phyloP scores from a whole-genome alignment of 1,140 invertebrate genomes.

The Bradysia coprophila region DNA sequence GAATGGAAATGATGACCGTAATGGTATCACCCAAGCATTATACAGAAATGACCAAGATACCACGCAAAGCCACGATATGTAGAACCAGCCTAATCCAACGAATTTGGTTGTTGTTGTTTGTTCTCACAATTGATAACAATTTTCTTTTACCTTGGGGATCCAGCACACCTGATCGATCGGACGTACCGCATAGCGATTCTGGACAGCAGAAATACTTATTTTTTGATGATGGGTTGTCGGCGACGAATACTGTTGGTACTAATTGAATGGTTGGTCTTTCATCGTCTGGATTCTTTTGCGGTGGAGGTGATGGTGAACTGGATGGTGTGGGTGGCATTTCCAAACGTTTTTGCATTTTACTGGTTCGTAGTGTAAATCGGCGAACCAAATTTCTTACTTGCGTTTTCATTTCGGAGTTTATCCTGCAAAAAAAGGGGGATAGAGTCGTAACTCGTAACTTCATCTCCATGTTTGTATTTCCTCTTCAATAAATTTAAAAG shows the following conservation, averaged over 20 bases:
- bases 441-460: too few relatives aligned
- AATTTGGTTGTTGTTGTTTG: too few relatives aligned
- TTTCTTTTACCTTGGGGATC: slow-evolving; percentile 26
- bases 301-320: slow-evolving; percentile 13
- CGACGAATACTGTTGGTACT: slow-evolving; percentile 12
- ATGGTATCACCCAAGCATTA: slow-evolving; percentile 71
- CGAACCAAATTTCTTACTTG: slow-evolving; percentile 34
- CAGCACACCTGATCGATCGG: slow-evolving; percentile 17
- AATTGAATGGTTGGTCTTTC: not conserved
- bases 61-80: slow-evolving; percentile 67
- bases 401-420: slow-evolving; percentile 9
- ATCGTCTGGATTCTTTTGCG: too few relatives aligned
- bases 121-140: too few relatives aligned
- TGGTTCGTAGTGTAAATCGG: slow-evolving; percentile 35
- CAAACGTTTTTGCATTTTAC: slow-evolving; percentile 31
- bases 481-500: not conserved
- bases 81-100: slow-evolving; percentile 39
- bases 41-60: slow-evolving; percentile 68
- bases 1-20: slow-evolving; percentile 69
- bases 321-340: slow-evolving; percentile 41
- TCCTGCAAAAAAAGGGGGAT: not conserved
- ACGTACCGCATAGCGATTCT: slow-evolving; percentile 8
- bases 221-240: slow-evolving; percentile 17
- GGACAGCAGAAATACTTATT: slow-evolving; percentile 7
- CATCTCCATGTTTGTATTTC: not conserved